A percentile compares a stretch with the other conserved stretches of the same genome.
These are phyloP conservation scores for Protonemura montana DNA, from an alignment of 2,888 invertebrate species.

Conservation along the genomic window DNA sequence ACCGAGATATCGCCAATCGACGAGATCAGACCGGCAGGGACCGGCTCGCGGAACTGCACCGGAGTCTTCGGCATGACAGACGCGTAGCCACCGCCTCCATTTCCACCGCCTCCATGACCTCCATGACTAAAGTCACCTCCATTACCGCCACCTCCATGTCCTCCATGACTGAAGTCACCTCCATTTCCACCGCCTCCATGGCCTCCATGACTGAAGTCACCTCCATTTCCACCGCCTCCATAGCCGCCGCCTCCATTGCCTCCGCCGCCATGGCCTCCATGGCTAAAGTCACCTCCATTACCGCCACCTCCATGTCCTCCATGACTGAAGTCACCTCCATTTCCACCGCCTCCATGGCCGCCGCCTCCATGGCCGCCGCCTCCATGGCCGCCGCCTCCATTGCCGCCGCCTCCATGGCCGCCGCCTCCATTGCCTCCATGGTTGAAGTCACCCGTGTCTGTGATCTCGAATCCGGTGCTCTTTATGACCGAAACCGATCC, in stretches of 20 bases:
- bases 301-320: background rate
- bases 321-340: background rate
- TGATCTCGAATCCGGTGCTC: constrained; percentile 59
- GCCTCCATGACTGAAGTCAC: background rate
- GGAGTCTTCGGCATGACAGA: constrained; percentile 61
- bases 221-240: background rate
- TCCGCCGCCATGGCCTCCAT: constrained; percentile 13
- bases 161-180: background rate
- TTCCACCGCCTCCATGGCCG: background rate
- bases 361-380: constrained; percentile 33
- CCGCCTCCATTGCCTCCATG: background rate
- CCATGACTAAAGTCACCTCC: background rate
- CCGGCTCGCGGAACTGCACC: constrained; percentile 76
- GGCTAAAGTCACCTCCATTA: background rate
- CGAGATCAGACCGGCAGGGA: constrained; percentile 73
- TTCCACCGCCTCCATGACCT: constrained; percentile 14
- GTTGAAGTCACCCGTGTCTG: constrained; percentile 40
- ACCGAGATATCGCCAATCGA: constrained; percentile 64
- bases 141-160: background rate
- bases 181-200: background rate
- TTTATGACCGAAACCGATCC: constrained; percentile 57
- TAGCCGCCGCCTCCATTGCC: background rate
- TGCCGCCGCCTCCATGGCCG: background rate
- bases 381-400: background rate
- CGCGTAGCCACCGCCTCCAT: constrained; percentile 47